A percentile compares a stretch with the other conserved stretches of the same genome.
Evolutionary conservation across 2,113 vertebrate species (phyloP).

Genomic region (Heloderma charlesbogerti): DNA sequence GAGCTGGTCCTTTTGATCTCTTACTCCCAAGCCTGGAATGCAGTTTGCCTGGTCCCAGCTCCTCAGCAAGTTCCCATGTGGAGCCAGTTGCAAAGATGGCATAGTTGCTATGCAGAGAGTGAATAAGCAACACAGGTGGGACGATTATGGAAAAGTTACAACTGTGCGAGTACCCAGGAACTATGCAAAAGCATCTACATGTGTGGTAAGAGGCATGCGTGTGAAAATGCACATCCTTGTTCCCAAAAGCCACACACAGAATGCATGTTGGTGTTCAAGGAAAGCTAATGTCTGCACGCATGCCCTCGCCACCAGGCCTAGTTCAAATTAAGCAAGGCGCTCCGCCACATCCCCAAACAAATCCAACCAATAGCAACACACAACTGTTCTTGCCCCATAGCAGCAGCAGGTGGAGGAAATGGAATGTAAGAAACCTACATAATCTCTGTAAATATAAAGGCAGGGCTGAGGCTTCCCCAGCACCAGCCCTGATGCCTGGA

Average conservation of each 20-base stretch:
- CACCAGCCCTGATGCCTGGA: neutral
- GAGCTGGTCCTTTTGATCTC: neutral
- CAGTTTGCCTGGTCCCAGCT: neutral
- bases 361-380: neutral
- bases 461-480: neutral
- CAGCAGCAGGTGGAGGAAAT: neutral
- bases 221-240: neutral
- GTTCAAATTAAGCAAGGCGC: neutral
- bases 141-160: neutral
- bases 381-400: neutral
- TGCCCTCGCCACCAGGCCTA: neutral
- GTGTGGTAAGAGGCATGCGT: neutral
- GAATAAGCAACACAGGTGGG: neutral
- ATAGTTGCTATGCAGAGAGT: neutral
- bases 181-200: neutral
- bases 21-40: neutral
- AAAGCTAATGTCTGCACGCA: neutral
- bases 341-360: neutral
- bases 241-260: neutral
- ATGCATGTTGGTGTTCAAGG: neutral
- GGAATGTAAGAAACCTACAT: slow-evolving; percentile 2
- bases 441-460: neutral
- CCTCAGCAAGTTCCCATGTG: neutral
- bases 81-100: neutral
- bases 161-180: neutral